phyloP scores from a whole-genome alignment of 2,797 vertebrate species.

The Macropus fuliginosus region DNA sequence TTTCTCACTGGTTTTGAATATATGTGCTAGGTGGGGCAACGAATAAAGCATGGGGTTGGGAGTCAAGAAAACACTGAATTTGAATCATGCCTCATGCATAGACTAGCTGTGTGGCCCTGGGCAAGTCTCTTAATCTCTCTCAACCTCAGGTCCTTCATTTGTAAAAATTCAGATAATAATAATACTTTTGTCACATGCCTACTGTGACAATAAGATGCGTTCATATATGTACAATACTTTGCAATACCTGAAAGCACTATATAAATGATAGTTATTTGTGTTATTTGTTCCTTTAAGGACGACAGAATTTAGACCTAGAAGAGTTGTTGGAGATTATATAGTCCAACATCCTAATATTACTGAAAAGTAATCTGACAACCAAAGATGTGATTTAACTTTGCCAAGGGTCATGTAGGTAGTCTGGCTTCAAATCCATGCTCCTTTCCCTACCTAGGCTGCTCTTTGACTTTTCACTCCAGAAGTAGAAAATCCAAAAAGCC shows the following conservation, averaged over 20 bases:
- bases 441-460: not conserved
- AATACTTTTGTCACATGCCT: not conserved
- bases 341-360: not conserved
- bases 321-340: not conserved
- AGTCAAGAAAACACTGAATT: not conserved
- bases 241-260: not conserved
- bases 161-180: slow-evolving; percentile 38
- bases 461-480: not conserved
- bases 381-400: not conserved
- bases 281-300: not conserved
- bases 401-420: not conserved
- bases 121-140: slow-evolving; percentile 13
- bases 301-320: not conserved
- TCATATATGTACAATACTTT: not conserved
- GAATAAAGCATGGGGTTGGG: not conserved
- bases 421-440: not conserved
- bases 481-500: slow-evolving; percentile 8
- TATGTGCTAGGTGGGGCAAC: not conserved
- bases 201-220: not conserved
- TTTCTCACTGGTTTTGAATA: not conserved
- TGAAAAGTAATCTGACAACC: not conserved
- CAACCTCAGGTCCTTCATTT: not conserved
- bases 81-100: not conserved
- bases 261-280: not conserved
- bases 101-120: not conserved